phyloP scores from a whole-genome alignment of 1,140 invertebrate genomes.

The Camponotus floridanus region DNA sequence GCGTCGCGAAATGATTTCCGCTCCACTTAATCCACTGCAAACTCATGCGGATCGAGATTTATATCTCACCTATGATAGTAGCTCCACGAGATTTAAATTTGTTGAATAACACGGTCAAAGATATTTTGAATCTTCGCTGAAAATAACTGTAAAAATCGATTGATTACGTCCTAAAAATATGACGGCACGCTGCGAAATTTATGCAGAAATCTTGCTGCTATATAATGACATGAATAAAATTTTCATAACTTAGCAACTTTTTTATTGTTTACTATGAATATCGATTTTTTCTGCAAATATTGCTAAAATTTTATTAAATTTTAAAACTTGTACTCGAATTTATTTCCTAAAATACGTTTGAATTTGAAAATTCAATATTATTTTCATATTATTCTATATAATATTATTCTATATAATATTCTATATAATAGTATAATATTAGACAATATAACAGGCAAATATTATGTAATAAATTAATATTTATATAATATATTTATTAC shows the following conservation, averaged over 20 bases:
- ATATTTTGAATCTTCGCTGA: constrained; percentile 12
- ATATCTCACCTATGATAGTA: constrained; percentile 15
- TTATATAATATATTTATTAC: not conserved
- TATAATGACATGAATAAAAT: constrained; percentile 8
- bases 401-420: no score
- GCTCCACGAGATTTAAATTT: constrained; percentile 34
- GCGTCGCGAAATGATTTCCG: constrained; percentile 58
- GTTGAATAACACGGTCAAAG: not conserved
- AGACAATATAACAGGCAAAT: not conserved
- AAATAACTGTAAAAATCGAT: constrained; percentile 13
- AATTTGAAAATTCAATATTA: not conserved
- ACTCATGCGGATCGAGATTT: constrained; percentile 54
- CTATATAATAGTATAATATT: no score
- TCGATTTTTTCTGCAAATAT: no score
- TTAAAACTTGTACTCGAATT: not conserved
- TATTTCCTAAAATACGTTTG: not conserved
- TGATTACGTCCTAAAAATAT: not conserved
- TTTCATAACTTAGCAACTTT: no score
- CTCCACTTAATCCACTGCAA: constrained; percentile 57
- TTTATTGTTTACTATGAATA: no score
- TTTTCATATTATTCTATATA: no score
- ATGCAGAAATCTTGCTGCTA: not conserved
- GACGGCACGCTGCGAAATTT: not conserved
- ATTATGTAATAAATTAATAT: not conserved
- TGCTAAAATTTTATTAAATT: not conserved